Conservation (phyloP, 37 sponge, comb jelly and placozoan species). For the Cladorhizidae sp. region DNA sequence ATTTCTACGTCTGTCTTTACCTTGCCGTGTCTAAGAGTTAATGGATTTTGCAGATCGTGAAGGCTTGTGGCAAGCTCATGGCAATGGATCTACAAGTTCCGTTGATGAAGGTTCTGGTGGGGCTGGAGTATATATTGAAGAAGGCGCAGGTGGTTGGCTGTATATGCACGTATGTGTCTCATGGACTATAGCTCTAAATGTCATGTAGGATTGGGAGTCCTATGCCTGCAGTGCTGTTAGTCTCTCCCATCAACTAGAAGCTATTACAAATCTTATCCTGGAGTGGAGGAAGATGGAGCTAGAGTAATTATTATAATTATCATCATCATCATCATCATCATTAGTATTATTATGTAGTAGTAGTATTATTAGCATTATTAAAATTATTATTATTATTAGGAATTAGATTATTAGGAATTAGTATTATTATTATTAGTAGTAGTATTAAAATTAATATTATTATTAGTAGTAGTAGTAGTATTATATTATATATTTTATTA, state of each 20-base stretch:
- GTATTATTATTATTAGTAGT: no score
- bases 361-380: no score
- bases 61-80: slow-evolving; percentile 49
- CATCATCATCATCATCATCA: no score
- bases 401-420: no score
- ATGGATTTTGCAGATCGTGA: slow-evolving; percentile 42
- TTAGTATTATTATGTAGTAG: no score
- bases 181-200: neutral
- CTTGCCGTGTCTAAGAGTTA: neutral
- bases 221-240: slow-evolving; percentile 77
- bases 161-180: neutral
- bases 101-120: slow-evolving; percentile 86
- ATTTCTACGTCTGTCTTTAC: neutral
- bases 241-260: slow-evolving; percentile 45
- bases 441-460: no score
- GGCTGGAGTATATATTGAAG: slow-evolving; percentile 76
- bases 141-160: slow-evolving; percentile 74
- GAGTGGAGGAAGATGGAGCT: slow-evolving; percentile 88
- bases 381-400: no score
- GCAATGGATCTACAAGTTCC: slow-evolving; percentile 57
- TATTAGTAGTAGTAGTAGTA: no score
- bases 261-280: slow-evolving; percentile 65
- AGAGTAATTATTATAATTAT: no score
- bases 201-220: slow-evolving; percentile 85
- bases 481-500: no score